A percentile compares a stretch with the other conserved stretches of the same genome.
These are phyloP conservation scores for Danio choprae DNA, from an alignment of 2,797 vertebrate species.

Conservation along the genomic window DNA sequence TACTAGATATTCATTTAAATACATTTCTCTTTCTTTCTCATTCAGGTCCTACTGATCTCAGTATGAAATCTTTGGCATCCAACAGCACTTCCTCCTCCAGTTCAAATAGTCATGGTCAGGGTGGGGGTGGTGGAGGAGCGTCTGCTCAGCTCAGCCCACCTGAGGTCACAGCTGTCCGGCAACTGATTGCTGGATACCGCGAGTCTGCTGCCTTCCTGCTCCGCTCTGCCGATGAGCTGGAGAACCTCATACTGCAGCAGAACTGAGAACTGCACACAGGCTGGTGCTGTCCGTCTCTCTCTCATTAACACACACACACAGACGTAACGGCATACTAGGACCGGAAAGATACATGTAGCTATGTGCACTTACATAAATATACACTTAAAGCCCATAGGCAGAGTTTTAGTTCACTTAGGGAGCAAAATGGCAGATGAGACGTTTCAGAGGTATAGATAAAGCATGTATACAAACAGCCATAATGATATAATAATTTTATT, in stretches of 20 bases:
- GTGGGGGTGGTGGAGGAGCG: conserved; percentile 85
- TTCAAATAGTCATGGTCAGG: conserved; percentile 89
- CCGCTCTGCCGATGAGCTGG: conserved; percentile 98
- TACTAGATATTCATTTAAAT: conserved; percentile 59
- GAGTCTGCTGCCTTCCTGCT: conserved; percentile 97
- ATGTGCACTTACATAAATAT: conserved; percentile 41
- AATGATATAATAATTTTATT: neutral
- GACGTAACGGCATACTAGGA: conserved; percentile 42
- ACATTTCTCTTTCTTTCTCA: conserved; percentile 65
- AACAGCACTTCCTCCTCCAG: conserved; percentile 84
- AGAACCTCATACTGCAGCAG: conserved; percentile 99
- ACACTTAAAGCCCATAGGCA: conserved; percentile 30
- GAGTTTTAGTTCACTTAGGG: conserved; percentile 14
- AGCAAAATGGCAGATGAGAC: neutral
- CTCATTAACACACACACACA: conserved; percentile 34
- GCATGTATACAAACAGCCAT: neutral
- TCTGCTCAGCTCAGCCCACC: conserved; percentile 96
- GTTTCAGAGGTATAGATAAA: neutral
- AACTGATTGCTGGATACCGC: conserved; percentile 97
- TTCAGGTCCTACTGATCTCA: conserved; percentile 97
- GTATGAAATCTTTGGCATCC: conserved; percentile 93
- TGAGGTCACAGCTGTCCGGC: conserved; percentile 95
- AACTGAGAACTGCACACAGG: conserved; percentile 82
- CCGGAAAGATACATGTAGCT: conserved; percentile 55
- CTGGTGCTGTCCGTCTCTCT: conserved; percentile 50